Conservation (phyloP, 1,140 invertebrate species). For the Eubasilissa regina region DNA sequence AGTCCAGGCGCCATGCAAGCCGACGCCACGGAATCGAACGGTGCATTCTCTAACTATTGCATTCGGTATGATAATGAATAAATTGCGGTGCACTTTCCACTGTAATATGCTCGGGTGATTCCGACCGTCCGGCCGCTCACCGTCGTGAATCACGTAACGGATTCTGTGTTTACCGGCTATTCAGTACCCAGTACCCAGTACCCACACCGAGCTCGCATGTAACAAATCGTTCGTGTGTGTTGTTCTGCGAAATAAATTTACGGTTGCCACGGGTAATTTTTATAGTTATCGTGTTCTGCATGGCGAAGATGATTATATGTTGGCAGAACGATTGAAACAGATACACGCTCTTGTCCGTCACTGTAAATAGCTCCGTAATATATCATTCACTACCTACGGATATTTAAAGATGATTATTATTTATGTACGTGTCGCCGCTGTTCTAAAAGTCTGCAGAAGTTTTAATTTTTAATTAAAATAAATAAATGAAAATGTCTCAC, state of each 20-base stretch:
- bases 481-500: no score
- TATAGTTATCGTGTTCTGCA: constrained; percentile 41
- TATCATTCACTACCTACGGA: not conserved
- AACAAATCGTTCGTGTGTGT: constrained; percentile 31
- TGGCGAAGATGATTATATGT: constrained; percentile 25
- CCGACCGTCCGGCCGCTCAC: not conserved
- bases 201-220: constrained; percentile 19
- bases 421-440: no score
- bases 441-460: no score
- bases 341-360: constrained; percentile 14
- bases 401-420: no score
- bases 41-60: no score
- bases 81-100: no score
- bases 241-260: constrained; percentile 37
- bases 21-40: no score
- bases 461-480: no score
- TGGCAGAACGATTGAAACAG: constrained; percentile 25
- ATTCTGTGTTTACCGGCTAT: not conserved
- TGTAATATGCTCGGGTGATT: no score
- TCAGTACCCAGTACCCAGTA: not conserved
- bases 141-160: constrained; percentile 35
- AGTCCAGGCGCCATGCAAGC: no score
- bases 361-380: constrained; percentile 1
- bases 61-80: no score
- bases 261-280: constrained; percentile 41